A percentile compares a stretch with the other conserved stretches of the same genome.
Evolutionary conservation across 2,113 vertebrate species (phyloP).

Genomic region (Fulmarus glacialis): DNA sequence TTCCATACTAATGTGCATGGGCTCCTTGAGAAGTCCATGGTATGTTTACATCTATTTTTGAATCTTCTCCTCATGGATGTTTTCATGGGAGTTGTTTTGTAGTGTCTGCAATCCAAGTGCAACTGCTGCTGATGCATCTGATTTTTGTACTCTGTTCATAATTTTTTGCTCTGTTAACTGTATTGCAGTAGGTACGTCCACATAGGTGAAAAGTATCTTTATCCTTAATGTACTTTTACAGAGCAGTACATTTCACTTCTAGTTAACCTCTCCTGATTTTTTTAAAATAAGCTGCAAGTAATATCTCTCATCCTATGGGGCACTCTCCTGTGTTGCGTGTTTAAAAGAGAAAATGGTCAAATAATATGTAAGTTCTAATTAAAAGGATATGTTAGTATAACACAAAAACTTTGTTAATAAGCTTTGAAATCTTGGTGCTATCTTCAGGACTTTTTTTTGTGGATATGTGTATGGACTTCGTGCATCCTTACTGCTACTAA

Average conservation of each 20-base stretch:
- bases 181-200: neutral
- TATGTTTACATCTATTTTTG: neutral
- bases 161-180: neutral
- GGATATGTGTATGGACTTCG: neutral
- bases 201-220: neutral
- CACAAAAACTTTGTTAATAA: neutral
- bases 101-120: neutral
- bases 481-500: neutral
- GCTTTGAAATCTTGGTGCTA: neutral
- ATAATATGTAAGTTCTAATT: neutral
- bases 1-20: neutral
- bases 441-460: neutral
- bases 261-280: neutral
- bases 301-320: neutral
- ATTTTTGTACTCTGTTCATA: neutral
- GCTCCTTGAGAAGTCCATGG: neutral
- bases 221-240: neutral
- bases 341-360: neutral
- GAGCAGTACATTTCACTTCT: neutral
- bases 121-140: neutral
- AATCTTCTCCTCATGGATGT: neutral
- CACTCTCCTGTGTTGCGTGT: neutral
- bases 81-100: neutral
- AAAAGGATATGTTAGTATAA: neutral
- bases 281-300: neutral